Conservation (phyloP, 2,113 vertebrate species). For the Butorides virescens region DNA sequence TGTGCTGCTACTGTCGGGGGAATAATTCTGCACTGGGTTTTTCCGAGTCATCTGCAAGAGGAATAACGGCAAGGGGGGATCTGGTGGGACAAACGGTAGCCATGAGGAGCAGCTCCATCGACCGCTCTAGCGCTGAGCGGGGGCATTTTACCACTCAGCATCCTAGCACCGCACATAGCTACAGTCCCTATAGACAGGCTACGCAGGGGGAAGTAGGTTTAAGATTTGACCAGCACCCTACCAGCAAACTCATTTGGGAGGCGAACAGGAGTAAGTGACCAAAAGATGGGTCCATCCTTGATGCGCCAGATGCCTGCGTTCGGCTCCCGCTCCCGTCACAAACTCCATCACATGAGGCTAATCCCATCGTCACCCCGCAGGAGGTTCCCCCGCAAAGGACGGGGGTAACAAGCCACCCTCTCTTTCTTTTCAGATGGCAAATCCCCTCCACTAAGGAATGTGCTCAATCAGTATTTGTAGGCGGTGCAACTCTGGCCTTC, state of each 20-base stretch:
- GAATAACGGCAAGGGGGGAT: background rate
- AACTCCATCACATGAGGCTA: background rate
- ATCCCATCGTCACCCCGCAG: rapidly evolving
- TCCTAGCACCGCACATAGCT: background rate
- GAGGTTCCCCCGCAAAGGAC: background rate
- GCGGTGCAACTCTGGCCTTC: rapidly evolving
- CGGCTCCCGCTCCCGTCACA: background rate
- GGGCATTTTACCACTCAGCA: background rate
- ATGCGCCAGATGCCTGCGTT: background rate
- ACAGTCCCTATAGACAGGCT: background rate
- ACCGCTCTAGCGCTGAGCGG: background rate
- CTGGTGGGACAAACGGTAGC: background rate
- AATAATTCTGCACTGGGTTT: background rate
- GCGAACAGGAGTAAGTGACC: background rate
- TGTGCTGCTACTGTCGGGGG: background rate
- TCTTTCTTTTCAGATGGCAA: background rate
- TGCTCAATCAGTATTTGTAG: rapidly evolving
- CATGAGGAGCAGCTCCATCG: background rate
- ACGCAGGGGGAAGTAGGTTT: background rate
- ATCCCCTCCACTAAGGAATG: background rate
- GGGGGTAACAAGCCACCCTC: background rate
- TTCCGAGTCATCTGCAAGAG: background rate
- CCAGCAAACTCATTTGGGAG: background rate
- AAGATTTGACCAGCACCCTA: background rate
- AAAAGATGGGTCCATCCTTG: rapidly evolving